A percentile compares a stretch with the other conserved stretches of the same genome.
phyloP scores from a whole-genome alignment of 1,140 invertebrate genomes.

The Homalodisca vitripennis region DNA sequence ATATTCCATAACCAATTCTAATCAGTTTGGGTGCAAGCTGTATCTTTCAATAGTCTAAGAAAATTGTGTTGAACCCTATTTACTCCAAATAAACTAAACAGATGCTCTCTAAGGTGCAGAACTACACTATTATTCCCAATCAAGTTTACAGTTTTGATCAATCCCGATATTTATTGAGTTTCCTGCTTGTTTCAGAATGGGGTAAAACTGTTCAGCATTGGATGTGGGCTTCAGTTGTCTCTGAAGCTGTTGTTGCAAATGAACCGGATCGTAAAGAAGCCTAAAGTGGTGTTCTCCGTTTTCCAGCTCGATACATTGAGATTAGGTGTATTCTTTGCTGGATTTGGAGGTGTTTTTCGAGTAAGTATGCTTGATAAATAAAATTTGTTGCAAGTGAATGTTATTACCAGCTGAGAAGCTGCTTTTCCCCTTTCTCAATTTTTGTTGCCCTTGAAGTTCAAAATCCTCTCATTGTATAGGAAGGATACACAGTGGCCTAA shows the following conservation, averaged over 20 bases:
- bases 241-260: constrained; percentile 56
- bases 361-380: constrained; percentile 47
- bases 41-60: neutral
- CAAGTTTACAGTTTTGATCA: constrained; percentile 15
- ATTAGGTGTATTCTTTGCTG: constrained; percentile 61
- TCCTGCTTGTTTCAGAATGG: constrained; percentile 53
- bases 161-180: constrained; percentile 36
- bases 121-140: neutral
- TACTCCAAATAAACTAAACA: neutral
- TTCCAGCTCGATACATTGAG: constrained; percentile 58
- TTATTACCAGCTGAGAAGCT: neutral
- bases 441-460: neutral
- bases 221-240: constrained; percentile 57
- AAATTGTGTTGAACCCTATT: neutral
- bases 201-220: constrained; percentile 57
- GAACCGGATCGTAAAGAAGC: constrained; percentile 51
- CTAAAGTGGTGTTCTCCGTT: constrained; percentile 52
- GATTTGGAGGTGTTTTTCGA: constrained; percentile 62
- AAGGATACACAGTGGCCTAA: neutral
- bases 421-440: neutral
- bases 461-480: neutral
- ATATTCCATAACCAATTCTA: neutral
- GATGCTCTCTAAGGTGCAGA: neutral
- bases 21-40: neutral
- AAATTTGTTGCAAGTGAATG: neutral